Percentiles rank a stretch among this genome's conserved stretches.
Evolutionary conservation across 2,113 vertebrate species (phyloP).

Genomic region (Thamnophis sirtalis): DNA sequence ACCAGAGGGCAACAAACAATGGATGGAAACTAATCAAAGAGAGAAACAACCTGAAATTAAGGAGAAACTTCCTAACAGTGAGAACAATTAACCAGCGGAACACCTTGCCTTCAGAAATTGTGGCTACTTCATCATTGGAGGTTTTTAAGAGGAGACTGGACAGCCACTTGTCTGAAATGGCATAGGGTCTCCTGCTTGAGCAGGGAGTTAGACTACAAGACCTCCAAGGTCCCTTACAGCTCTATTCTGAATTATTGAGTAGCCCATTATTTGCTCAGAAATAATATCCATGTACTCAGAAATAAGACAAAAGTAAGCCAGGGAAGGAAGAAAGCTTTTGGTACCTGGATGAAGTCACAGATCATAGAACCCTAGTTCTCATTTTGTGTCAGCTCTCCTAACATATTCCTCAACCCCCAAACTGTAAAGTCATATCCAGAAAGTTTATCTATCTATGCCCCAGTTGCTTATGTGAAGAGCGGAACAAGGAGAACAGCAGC

Average conservation of each 20-base stretch:
- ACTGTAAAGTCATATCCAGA: neutral
- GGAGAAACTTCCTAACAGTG: no score
- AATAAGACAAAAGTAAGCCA: neutral
- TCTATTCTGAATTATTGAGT: neutral
- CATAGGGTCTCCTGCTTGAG: no score
- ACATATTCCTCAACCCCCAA: neutral
- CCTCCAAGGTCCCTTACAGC: no score
- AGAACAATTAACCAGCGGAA: no score
- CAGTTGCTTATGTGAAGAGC: neutral
- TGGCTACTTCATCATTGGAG: no score
- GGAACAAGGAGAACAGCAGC: neutral
- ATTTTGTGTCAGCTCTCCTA: neutral
- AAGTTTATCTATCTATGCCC: neutral
- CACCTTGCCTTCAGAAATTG: no score
- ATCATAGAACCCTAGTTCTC: neutral
- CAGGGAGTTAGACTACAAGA: no score
- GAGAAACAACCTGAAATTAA: no score
- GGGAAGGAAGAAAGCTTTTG: neutral
- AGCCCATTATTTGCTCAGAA: neutral
- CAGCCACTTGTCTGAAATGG: no score
- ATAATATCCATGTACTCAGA: neutral
- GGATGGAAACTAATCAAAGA: no score
- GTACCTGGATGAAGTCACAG: neutral
- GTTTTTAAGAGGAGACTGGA: no score
- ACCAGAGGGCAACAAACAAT: no score